Conservation (phyloP, 1,140 invertebrate genomes). For the Ephestia elutella region DNA sequence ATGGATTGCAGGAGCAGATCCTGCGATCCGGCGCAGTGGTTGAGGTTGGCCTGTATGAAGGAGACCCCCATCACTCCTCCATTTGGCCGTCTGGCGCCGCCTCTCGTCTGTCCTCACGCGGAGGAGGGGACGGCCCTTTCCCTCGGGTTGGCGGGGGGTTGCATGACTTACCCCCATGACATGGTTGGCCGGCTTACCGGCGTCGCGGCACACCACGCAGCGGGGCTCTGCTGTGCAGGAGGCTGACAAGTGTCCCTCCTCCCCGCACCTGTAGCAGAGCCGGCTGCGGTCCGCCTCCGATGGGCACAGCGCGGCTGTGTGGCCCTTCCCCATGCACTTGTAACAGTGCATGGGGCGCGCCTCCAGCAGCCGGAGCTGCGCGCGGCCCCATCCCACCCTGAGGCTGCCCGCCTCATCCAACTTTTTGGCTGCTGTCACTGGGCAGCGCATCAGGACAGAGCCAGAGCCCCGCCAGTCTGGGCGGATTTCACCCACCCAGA, state of each 20-base stretch:
- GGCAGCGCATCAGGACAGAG: conserved; percentile 7
- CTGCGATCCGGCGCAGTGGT: conserved; percentile 23
- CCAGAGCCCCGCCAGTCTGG: background rate
- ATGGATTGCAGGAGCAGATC: conserved; percentile 22
- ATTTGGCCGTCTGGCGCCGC: background rate
- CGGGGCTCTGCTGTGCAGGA: conserved; percentile 8
- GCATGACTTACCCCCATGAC: conserved; percentile 15
- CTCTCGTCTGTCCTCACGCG: background rate
- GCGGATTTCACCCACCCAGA: conserved; percentile 16
- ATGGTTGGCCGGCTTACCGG: conserved; percentile 16
- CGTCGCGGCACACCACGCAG: conserved; percentile 16
- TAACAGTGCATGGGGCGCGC: conserved; percentile 19
- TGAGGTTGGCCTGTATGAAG: conserved; percentile 13
- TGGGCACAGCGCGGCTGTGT: conserved; percentile 5
- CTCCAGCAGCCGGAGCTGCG: conserved; percentile 2
- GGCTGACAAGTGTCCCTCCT: conserved; percentile 17
- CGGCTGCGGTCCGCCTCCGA: conserved; percentile 12
- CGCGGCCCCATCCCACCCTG: conserved; percentile 17
- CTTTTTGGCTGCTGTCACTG: conserved; percentile 15
- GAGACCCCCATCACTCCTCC: background rate
- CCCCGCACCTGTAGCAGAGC: conserved; percentile 22
- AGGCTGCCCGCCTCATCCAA: conserved; percentile 11
- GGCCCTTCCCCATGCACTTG: conserved; percentile 18
- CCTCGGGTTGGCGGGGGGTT: background rate
- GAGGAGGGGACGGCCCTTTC: background rate